Percentiles rank a stretch among this genome's conserved stretches.
These are phyloP conservation scores for Monochamus saltuarius DNA, from an alignment of 1,140 invertebrate species.

Conservation along the genomic window DNA sequence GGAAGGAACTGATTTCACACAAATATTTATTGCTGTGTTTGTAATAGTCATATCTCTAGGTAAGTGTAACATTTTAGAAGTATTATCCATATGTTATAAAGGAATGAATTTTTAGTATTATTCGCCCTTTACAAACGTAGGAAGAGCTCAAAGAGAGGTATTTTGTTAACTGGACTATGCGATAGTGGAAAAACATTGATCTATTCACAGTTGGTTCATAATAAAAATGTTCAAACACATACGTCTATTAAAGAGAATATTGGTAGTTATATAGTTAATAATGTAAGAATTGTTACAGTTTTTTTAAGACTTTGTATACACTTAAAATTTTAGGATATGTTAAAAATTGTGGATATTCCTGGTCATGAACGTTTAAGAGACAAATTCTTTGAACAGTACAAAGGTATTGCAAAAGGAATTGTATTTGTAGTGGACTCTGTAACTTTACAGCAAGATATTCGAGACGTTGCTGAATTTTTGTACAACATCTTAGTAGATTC, in stretches of 20 bases:
- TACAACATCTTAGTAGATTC: slow-evolving; percentile 79
- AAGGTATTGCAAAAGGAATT: slow-evolving; percentile 72
- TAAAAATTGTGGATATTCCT: slow-evolving; percentile 80
- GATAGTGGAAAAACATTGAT: slow-evolving; percentile 86
- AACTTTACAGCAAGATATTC: slow-evolving; percentile 80
- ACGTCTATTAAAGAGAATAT: slow-evolving; percentile 86
- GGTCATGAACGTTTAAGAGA: slow-evolving; percentile 84
- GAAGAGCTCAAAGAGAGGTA: slow-evolving; percentile 56
- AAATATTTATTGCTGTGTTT: slow-evolving; percentile 54
- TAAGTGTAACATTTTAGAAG: slow-evolving; percentile 44
- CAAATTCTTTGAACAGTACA: slow-evolving; percentile 84
- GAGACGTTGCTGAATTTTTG: slow-evolving; percentile 90
- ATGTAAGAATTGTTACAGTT: background rate
- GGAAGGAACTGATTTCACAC: slow-evolving; percentile 13
- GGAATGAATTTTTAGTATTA: slow-evolving; percentile 42
- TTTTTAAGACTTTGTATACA: background rate
- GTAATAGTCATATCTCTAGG: slow-evolving; percentile 58
- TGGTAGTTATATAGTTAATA: slow-evolving; percentile 57
- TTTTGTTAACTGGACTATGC: slow-evolving; percentile 79
- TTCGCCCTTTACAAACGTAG: slow-evolving; percentile 49
- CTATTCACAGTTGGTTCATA: slow-evolving; percentile 71
- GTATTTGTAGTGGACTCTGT: slow-evolving; percentile 85
- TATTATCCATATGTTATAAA: slow-evolving; percentile 27
- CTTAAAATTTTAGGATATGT: slow-evolving; percentile 27
- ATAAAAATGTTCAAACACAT: slow-evolving; percentile 72